phyloP scores from a whole-genome alignment of 2,113 vertebrate genomes.

The Paratilapia polleni region DNA sequence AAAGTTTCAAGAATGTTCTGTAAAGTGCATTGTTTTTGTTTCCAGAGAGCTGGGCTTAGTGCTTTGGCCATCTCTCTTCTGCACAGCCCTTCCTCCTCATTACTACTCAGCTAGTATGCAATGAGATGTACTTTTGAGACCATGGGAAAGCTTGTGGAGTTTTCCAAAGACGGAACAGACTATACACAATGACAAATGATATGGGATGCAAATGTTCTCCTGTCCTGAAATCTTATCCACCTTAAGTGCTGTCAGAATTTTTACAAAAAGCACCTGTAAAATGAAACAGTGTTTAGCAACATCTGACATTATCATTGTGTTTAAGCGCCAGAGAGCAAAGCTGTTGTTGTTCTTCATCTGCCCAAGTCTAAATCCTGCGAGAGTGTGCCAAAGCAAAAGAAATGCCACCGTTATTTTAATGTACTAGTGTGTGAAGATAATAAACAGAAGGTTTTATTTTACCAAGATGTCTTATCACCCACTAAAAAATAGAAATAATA shows the following conservation, averaged over 20 bases:
- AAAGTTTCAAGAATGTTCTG: constrained; percentile 66
- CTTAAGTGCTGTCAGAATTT: constrained; percentile 12
- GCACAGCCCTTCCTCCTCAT: constrained; percentile 72
- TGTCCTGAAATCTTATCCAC: constrained; percentile 29
- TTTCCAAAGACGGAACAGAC: constrained; percentile 62
- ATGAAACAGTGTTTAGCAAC: constrained; percentile 19
- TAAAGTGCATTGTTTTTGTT: constrained; percentile 78
- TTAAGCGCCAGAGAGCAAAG: constrained; percentile 30
- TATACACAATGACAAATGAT: constrained; percentile 63
- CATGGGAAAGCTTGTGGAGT: constrained; percentile 80
- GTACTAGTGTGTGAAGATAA: background rate
- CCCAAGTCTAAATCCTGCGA: constrained; percentile 44
- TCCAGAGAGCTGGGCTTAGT: constrained; percentile 66
- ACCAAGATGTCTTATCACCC: background rate
- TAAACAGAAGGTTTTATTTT: constrained; percentile 27
- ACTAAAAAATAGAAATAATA: background rate
- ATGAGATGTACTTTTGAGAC: constrained; percentile 74
- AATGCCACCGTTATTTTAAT: background rate
- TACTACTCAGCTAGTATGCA: constrained; percentile 78
- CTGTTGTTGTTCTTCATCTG: constrained; percentile 37
- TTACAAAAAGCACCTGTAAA: constrained; percentile 34
- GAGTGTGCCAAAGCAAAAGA: constrained; percentile 24
- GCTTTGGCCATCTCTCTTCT: constrained; percentile 61
- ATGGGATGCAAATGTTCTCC: constrained; percentile 36
- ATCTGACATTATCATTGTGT: constrained; percentile 49